Percentiles rank a stretch among this genome's conserved stretches.
These are phyloP conservation scores for Cynoglossus semilaevis DNA, from an alignment of 2,113 vertebrate species.

Conservation along the genomic window DNA sequence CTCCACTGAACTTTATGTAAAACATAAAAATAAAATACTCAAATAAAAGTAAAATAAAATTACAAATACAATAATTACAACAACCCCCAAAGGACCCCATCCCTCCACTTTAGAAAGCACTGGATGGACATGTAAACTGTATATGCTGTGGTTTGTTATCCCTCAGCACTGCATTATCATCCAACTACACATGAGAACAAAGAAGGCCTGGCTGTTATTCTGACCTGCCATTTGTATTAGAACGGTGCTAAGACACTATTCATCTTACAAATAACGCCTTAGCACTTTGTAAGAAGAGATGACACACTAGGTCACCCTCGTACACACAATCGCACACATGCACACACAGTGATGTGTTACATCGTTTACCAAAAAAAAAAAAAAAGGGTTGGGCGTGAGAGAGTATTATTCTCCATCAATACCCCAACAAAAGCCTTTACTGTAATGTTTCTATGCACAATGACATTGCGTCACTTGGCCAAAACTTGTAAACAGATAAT, in stretches of 20 bases:
- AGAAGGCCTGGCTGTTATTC: conserved; percentile 12
- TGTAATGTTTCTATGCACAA: conserved; percentile 4
- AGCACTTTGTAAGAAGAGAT: not conserved
- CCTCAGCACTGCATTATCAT: too few relatives aligned
- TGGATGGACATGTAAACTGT: too few relatives aligned
- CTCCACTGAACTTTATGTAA: too few relatives aligned
- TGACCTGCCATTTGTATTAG: conserved; percentile 8
- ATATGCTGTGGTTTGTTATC: too few relatives aligned
- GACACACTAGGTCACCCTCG: not conserved
- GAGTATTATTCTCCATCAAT: not conserved
- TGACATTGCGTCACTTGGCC: not conserved
- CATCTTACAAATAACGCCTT: not conserved
- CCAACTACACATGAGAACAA: too few relatives aligned
- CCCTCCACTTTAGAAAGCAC: too few relatives aligned
- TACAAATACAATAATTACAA: too few relatives aligned
- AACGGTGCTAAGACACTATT: not conserved
- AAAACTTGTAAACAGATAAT: conserved; percentile 19
- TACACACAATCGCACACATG: not conserved
- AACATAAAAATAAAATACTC: too few relatives aligned
- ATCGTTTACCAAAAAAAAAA: conserved; percentile 15
- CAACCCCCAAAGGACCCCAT: too few relatives aligned
- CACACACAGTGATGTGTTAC: not conserved
- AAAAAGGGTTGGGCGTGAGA: conserved; percentile 10
- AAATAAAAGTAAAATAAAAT: too few relatives aligned
- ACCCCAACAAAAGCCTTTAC: not conserved